Percentiles rank a stretch among this genome's conserved stretches.
These are phyloP conservation scores for Pandemis heparana DNA, from an alignment of 2,888 invertebrate genomes.

Conservation along the genomic window DNA sequence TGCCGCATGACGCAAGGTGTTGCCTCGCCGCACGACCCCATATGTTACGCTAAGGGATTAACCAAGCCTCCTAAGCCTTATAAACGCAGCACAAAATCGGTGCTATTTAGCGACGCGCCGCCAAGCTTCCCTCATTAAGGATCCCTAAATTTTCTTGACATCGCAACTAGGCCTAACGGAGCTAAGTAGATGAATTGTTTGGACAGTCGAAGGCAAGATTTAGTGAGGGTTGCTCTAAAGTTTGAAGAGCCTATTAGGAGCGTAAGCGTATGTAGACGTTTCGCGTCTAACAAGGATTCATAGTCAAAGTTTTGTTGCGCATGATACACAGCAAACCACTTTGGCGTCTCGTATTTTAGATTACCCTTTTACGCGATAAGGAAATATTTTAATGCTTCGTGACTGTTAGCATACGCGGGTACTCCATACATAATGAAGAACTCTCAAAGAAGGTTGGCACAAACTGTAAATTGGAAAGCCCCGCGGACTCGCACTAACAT, in stretches of 20 bases:
- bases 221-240: slow-evolving; percentile 57
- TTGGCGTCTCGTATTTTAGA: neutral
- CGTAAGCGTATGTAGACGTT: slow-evolving; percentile 14
- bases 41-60: slow-evolving; percentile 55
- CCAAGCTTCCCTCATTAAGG: slow-evolving; percentile 72
- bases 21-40: slow-evolving; percentile 14
- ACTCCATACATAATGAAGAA: slow-evolving; percentile 30
- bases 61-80: slow-evolving; percentile 66
- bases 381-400: slow-evolving; percentile 21
- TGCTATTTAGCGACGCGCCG: slow-evolving; percentile 71
- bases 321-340: slow-evolving; percentile 28
- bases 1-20: neutral
- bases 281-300: slow-evolving; percentile 12
- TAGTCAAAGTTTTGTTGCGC: slow-evolving; percentile 1
- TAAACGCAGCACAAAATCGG: slow-evolving; percentile 74
- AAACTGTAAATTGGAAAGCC: slow-evolving; percentile 70
- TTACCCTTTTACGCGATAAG: neutral
- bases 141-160: slow-evolving; percentile 77
- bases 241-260: slow-evolving; percentile 47
- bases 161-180: slow-evolving; percentile 60
- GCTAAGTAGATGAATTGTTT: slow-evolving; percentile 66
- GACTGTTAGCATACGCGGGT: neutral
- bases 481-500: slow-evolving; percentile 54
- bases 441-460: slow-evolving; percentile 30
- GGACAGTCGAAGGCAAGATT: slow-evolving; percentile 65